These are phyloP conservation scores for Yponomeuta sedellus DNA, from an alignment of 2,888 invertebrate genomes.

Conservation along the genomic window DNA sequence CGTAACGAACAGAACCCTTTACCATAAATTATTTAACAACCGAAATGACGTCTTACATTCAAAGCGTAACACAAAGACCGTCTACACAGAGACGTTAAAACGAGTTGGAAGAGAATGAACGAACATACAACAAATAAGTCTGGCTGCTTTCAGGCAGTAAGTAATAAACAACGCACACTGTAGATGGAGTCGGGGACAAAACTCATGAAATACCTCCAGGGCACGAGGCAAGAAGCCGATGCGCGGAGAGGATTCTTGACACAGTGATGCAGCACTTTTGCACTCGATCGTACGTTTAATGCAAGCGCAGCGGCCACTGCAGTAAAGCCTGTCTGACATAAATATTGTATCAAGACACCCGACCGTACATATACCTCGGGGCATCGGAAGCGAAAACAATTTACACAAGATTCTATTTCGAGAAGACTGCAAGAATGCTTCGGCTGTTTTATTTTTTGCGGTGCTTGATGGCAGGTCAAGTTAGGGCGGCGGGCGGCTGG, in stretches of 20 bases:
- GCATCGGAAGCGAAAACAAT: conserved; percentile 6
- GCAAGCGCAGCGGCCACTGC: neutral
- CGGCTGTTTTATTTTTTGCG: conserved; percentile 10
- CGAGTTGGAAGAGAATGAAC: neutral
- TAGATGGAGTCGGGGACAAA: neutral
- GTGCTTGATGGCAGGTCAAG: neutral
- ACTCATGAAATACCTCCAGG: neutral
- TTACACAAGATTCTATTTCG: conserved; percentile 14
- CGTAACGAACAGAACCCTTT: neutral
- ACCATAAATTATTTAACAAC: neutral
- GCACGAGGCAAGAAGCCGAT: neutral
- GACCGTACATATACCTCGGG: neutral
- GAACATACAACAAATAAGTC: neutral
- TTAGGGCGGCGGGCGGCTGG: neutral
- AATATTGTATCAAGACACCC: conserved; percentile 9
- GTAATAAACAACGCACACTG: conserved; percentile 3
- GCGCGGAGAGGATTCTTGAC: neutral
- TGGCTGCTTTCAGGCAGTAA: neutral
- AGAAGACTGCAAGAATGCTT: conserved; percentile 4
- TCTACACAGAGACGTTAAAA: neutral
- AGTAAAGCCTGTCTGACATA: conserved; percentile 3
- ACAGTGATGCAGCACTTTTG: conserved; percentile 2
- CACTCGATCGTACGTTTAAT: conserved; percentile 1
- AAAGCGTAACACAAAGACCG: neutral
- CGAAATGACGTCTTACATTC: neutral